Percentiles rank a stretch among this genome's conserved stretches.
Conservation (phyloP, 1,140 invertebrate genomes). For the Argopecten irradians region DNA sequence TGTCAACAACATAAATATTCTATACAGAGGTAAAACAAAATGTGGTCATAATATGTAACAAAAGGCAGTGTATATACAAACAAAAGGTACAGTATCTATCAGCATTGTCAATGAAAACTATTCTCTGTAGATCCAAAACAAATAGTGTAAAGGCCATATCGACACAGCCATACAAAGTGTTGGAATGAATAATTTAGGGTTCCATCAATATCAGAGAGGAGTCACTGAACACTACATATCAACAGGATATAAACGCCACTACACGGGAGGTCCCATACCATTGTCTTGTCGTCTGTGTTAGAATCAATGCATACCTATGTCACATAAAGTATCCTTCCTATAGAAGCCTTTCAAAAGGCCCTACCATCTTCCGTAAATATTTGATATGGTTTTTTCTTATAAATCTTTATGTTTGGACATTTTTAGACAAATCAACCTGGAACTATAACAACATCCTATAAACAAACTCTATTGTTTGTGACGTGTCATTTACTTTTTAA, state of each 20-base stretch:
- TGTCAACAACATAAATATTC: neutral
- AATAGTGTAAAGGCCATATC: neutral
- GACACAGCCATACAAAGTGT: neutral
- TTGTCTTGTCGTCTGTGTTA: too few relatives aligned
- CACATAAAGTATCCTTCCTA: too few relatives aligned
- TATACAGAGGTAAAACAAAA: neutral
- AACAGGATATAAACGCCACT: neutral
- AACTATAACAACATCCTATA: too few relatives aligned
- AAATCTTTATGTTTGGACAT: too few relatives aligned
- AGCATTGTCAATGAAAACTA: neutral
- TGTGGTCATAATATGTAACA: neutral
- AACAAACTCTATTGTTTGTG: too few relatives aligned
- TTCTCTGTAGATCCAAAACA: neutral
- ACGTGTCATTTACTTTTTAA: too few relatives aligned
- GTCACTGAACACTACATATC: neutral
- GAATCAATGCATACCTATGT: too few relatives aligned
- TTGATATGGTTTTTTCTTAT: too few relatives aligned
- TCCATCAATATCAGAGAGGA: neutral
- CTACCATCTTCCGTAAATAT: too few relatives aligned
- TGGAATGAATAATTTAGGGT: neutral
- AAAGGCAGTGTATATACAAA: neutral
- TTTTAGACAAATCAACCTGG: too few relatives aligned
- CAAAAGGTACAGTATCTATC: neutral
- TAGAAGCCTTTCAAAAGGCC: too few relatives aligned
- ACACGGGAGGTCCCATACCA: neutral